Evolutionary conservation across 2,113 vertebrate species (phyloP), one percentile per base, ranked within the genome.

Genomic region (Stictonetta naevosa): DNA sequence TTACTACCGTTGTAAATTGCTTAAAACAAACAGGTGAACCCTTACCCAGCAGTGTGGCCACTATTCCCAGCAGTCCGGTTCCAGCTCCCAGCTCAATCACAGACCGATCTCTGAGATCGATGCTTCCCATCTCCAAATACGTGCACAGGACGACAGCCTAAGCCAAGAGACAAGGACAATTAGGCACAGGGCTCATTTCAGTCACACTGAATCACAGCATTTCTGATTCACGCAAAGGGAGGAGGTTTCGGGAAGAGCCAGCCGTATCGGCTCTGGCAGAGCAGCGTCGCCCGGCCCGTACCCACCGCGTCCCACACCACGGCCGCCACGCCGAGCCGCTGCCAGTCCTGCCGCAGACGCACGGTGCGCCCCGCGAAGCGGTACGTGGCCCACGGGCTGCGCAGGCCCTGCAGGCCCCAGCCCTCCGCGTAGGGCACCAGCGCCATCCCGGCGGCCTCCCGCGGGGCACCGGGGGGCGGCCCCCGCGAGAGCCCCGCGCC

Each of bases 231-330:
- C 50, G 28, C 31, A 4, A 10, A 52, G 31, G 26, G 25, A 68
- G 16, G 42, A 87, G 60, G 8, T 74, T 92, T 50, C 9, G 25
- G 26, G 26, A 92, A 64, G 31, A 9, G 29, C 60, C 26, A 56
- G 68, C n/a, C 50, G 33, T 56, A 76, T 67, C 66, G 75, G 50
- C 26, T 56, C 34, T 69, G 19, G 18, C 44, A 19, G 18, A 46
- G 46, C 20, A 21, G 46, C 46, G 42, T 16, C 42, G 42, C 42
- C 12, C 55, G 38, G 42, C 25, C 10, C 34, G 60, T 81, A 97
- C 99, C 94, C 92, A 99, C 99, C 63, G 99, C 99, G 29, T 99
- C 99, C 99, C 99, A 99, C 11, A 99, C 99, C 25, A 99, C 99
- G 0, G 99, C 99, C 3, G 99, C 99, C 4, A 99, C 99, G 3